Conservation (phyloP, 2,888 invertebrate genomes). For the Polia nebulosa region DNA sequence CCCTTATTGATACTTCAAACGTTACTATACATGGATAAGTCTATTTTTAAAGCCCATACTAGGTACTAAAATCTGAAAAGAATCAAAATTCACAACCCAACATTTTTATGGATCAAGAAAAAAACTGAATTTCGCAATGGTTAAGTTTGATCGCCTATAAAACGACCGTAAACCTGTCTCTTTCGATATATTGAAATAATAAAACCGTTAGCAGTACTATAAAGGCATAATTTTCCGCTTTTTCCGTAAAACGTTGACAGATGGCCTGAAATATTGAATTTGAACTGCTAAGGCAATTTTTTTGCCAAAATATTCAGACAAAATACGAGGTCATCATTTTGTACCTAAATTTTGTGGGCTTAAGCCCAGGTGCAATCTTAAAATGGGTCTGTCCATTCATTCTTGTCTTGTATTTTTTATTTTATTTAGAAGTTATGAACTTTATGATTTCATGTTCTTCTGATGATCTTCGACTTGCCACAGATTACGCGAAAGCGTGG, state of each 20-base stretch:
- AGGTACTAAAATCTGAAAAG: neutral
- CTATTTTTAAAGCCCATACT: neutral
- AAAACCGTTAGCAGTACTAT: conserved; percentile 60
- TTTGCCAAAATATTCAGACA: neutral
- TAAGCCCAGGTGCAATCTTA: neutral
- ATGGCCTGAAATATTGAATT: conserved; percentile 33
- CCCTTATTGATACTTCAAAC: too few species aligned
- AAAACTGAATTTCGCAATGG: conserved; percentile 56
- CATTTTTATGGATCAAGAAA: conserved; percentile 57
- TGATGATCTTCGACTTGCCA: neutral
- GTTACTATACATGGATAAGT: too few species aligned
- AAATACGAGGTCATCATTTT: neutral
- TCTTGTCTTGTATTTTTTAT: neutral
- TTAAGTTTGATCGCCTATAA: conserved; percentile 63
- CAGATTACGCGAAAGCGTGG: neutral
- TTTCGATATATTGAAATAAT: conserved; percentile 64
- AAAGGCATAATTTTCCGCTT: conserved; percentile 66
- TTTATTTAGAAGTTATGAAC: too few species aligned
- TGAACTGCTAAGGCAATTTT: neutral
- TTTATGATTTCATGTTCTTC: neutral
- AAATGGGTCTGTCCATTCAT: neutral
- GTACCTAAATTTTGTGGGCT: neutral
- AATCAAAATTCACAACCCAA: conserved; percentile 38
- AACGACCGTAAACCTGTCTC: conserved; percentile 58
- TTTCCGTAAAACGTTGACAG: conserved; percentile 40